phyloP scores from a whole-genome alignment of 2,888 invertebrate species.

The Ochropacha duplaris region DNA sequence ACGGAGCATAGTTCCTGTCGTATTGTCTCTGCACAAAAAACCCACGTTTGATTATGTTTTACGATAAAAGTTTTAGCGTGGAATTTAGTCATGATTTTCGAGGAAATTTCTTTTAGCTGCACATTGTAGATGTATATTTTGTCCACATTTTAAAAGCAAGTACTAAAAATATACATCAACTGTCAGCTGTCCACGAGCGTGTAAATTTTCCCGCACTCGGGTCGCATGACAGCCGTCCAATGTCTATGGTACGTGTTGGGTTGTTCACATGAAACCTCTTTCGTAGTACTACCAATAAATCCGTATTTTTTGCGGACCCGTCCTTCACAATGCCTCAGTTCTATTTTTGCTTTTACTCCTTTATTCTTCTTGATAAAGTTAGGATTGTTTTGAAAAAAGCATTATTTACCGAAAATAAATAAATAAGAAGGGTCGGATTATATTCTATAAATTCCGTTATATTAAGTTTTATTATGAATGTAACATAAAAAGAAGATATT shows the following conservation, averaged over 20 bases:
- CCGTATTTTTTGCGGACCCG: neutral
- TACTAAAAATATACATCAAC: neutral
- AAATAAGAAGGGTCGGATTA: no score
- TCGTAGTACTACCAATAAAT: neutral
- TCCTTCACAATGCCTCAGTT: no score
- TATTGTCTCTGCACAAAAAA: slow-evolving; percentile 68
- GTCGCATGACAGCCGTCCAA: neutral
- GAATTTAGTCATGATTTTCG: slow-evolving; percentile 22
- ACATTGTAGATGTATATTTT: neutral
- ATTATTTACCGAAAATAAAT: no score
- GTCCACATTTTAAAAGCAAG: neutral
- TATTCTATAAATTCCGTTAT: neutral
- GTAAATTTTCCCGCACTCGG: neutral
- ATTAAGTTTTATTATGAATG: neutral
- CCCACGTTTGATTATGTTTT: slow-evolving; percentile 47
- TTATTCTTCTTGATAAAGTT: neutral
- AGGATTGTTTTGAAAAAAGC: neutral
- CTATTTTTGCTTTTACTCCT: neutral
- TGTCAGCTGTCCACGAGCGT: neutral
- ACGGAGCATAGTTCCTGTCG: slow-evolving; percentile 69
- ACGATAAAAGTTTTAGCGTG: slow-evolving; percentile 49
- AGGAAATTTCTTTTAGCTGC: neutral
- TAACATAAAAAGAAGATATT: neutral
- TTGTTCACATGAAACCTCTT: neutral
- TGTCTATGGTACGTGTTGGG: neutral